Evolutionary conservation across 2,888 invertebrate genomes (phyloP).

Genomic region (Drosophila atroscutellata): DNA sequence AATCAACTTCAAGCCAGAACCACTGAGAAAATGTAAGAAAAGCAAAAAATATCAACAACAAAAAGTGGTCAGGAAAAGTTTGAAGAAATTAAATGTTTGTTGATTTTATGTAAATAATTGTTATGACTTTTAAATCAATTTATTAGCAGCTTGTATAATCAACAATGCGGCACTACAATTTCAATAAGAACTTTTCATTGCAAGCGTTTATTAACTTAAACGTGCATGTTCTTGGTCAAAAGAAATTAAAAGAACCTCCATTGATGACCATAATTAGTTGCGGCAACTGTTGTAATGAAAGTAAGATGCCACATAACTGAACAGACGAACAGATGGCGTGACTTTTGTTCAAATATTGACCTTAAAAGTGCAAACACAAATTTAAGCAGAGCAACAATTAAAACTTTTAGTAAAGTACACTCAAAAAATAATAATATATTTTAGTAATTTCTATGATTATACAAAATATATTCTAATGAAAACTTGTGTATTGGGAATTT

Average conservation of each 20-base stretch:
- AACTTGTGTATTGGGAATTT: background rate
- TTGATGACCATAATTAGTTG: constrained; percentile 42
- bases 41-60: background rate
- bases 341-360: background rate
- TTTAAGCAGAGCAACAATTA: constrained; percentile 66
- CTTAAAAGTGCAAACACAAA: constrained; percentile 36
- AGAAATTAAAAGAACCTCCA: constrained; percentile 32
- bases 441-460: background rate
- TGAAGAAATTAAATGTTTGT: background rate
- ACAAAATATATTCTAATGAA: background rate
- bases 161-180: constrained; percentile 19
- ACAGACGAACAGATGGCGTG: constrained; percentile 1
- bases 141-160: constrained; percentile 2
- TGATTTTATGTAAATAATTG: constrained; percentile 4
- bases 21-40: no score
- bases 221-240: constrained; percentile 33
- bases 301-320: background rate
- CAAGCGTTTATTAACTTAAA: constrained; percentile 56
- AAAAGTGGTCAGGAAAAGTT: background rate
- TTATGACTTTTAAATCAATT: constrained; percentile 6
- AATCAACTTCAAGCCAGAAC: background rate
- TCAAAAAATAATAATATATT: background rate
- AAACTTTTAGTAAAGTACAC: constrained; percentile 62
- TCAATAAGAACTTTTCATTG: constrained; percentile 50
- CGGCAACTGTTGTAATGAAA: constrained; percentile 25